Base-by-base conservation (phyloP, 2,888 invertebrate genomes). In the Dynastes maya region DNA sequence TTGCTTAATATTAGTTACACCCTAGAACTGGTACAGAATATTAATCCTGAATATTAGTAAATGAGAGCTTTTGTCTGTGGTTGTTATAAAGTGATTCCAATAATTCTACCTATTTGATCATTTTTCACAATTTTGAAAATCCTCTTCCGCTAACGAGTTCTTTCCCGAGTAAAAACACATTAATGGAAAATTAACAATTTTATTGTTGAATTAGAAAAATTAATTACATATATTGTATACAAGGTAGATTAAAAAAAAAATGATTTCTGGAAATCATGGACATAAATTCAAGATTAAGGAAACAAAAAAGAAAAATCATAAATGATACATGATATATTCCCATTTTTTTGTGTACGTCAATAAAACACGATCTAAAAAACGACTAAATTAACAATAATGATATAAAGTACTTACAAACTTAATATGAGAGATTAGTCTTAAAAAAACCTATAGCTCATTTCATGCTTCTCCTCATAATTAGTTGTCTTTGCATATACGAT, bases 141-240 rank as follows among this genome's bases (percentile, higher is more conserved):
- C 32, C 32, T 2, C 32, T 32, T 32, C 3, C 4, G 32, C 32
- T 32, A 32, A 32, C 4, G 32, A 32, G 32, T 32, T 32, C 4
- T 32, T 4, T 32, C 4, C 9, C 0, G 6, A 55, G 1, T 55
- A 8, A 58, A 58, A 58, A 58, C 2, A 8, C 55, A 8, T 8
- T 22, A 58, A 8, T 67, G 67, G 11, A 67, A 67, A 67, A 67
- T 67, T 67, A 67, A 67, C 67, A 67, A 49, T 45, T 67, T 67
- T 67, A 67, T 67, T 67, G 45, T 67, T 49, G 27, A 67, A 67
- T 67, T 67, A 67, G 49, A 67, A 67, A 45, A 67, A 67, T 27
- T 67, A 67, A 45, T 67, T 67, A 67, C 49, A 67, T 67, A 49
- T 49, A 58, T 58, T 67, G 45, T 27, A 67, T 67, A 58, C 22